These are phyloP conservation scores for Clinocottus analis DNA, from an alignment of 2,113 vertebrate species.

Conservation along the genomic window DNA sequence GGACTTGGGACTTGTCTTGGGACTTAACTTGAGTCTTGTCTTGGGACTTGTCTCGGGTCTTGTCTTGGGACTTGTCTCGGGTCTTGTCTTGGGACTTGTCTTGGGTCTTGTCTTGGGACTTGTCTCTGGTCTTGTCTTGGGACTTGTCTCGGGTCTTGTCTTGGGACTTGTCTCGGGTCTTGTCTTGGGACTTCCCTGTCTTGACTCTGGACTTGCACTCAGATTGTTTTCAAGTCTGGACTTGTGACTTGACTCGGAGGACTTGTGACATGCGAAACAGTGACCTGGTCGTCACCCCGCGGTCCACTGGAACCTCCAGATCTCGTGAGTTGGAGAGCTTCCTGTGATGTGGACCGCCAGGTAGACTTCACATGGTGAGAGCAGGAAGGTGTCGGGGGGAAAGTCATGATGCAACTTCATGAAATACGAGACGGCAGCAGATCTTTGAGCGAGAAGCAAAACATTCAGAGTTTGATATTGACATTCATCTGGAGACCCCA, in stretches of 20 bases:
- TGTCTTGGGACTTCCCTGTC: no score
- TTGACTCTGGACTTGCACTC: neutral
- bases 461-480: neutral
- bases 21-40: no score
- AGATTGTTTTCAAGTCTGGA: neutral
- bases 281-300: neutral
- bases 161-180: no score
- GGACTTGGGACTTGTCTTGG: no score
- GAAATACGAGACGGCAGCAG: conserved; percentile 32
- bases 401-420: conserved; percentile 43
- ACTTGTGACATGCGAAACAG: neutral
- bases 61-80: neutral
- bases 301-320: neutral
- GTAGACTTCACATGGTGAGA: conserved; percentile 38
- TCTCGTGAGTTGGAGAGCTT: no score
- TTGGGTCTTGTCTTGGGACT: no score
- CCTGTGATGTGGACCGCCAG: conserved; percentile 12
- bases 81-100: neutral
- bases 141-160: no score
- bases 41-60: no score
- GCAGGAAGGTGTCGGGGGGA: conserved; percentile 23
- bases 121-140: no score
- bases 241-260: neutral
- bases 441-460: conserved; percentile 12
- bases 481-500: neutral